Percentiles rank a stretch among this genome's conserved stretches.
Evolutionary conservation across 2,888 invertebrate species (phyloP).

Genomic region (Apodemia zela): DNA sequence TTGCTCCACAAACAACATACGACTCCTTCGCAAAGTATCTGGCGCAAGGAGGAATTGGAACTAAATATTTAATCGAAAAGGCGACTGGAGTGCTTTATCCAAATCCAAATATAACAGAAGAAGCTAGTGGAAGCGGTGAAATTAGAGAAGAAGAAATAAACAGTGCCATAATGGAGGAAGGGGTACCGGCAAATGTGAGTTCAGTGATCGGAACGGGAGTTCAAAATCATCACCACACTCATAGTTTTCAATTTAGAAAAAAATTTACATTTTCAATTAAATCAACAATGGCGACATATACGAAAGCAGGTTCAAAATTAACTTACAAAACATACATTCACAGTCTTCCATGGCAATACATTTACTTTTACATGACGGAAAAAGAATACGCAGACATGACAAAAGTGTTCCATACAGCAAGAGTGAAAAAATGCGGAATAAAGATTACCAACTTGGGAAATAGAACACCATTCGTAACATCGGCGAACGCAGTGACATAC

Average conservation of each 20-base stretch:
- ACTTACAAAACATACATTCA: not conserved
- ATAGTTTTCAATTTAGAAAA: not conserved
- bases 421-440: not conserved
- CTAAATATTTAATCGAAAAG: not conserved
- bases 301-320: not conserved
- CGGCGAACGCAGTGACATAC: too few relatives aligned
- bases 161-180: not conserved
- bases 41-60: not conserved
- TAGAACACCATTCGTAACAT: conserved; percentile 1
- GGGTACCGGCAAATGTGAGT: not conserved
- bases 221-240: not conserved
- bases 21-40: not conserved
- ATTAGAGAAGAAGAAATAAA: too few relatives aligned
- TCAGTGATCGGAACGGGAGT: not conserved
- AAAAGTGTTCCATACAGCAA: not conserved
- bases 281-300: not conserved
- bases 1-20: not conserved
- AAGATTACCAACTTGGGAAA: not conserved
- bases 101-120: not conserved
- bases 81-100: not conserved
- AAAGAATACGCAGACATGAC: not conserved
- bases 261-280: not conserved
- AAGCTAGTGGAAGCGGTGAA: not conserved
- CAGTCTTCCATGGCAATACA: conserved; percentile 1
- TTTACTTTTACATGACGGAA: conserved; percentile 4